These are phyloP conservation scores for Lytechinus pictus DNA, from an alignment of 35 echinoderm and acorn worm genomes.

Conservation along the genomic window DNA sequence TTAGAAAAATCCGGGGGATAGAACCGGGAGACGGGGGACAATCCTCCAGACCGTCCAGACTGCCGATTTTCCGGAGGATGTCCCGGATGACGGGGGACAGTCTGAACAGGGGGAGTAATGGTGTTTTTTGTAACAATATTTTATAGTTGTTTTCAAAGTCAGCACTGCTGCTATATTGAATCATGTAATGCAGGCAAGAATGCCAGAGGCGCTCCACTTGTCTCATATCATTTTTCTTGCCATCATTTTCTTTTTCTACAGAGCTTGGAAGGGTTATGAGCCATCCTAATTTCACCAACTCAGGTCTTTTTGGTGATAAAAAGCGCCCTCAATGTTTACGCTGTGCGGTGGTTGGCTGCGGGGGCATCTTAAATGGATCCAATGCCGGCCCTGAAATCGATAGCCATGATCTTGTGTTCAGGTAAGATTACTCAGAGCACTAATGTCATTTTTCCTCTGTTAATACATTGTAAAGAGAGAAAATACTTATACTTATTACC, in stretches of 20 bases:
- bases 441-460: neutral
- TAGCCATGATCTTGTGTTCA: constrained; percentile 80
- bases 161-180: too few species aligned
- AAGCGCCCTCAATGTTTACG: constrained; percentile 44
- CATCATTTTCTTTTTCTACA: constrained; percentile 63
- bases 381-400: constrained; percentile 71
- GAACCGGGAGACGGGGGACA: too few species aligned
- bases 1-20: too few species aligned
- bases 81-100: too few species aligned
- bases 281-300: constrained; percentile 79
- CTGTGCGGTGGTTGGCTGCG: constrained; percentile 78
- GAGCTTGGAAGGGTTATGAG: constrained; percentile 77
- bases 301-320: neutral
- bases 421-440: constrained; percentile 35
- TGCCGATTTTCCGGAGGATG: too few species aligned
- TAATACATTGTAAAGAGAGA: neutral
- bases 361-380: constrained; percentile 78
- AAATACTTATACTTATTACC: neutral
- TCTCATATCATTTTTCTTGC: neutral
- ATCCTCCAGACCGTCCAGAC: too few species aligned
- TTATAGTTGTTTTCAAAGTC: too few species aligned
- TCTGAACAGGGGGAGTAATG: too few species aligned
- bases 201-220: too few species aligned
- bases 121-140: too few species aligned
- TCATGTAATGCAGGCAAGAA: too few species aligned